These are phyloP conservation scores for Diadumene lineata DNA, from an alignment of 92 coral and sea anemone species.

Conservation along the genomic window DNA sequence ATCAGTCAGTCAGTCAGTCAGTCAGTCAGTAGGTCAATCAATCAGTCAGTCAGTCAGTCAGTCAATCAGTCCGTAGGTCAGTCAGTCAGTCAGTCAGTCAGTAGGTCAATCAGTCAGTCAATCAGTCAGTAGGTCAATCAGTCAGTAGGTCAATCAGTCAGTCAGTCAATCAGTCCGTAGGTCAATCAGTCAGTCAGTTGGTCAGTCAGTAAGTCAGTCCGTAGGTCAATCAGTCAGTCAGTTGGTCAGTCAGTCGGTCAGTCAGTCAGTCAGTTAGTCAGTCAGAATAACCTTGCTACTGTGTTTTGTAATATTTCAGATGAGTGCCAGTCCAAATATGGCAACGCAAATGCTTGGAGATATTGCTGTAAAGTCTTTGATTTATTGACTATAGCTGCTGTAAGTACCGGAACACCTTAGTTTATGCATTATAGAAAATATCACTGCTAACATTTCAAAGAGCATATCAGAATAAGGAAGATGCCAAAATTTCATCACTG, in stretches of 20 bases:
- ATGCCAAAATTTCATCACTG: too few species aligned
- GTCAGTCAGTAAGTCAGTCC: background rate
- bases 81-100: constrained; percentile 32
- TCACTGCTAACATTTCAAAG: background rate
- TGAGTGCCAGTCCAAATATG: constrained; percentile 98
- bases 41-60: background rate
- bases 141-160: background rate
- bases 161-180: constrained; percentile 24
- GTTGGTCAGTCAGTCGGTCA: background rate
- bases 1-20: background rate
- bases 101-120: background rate
- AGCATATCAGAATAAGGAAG: too few species aligned
- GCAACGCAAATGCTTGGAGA: constrained; percentile 99
- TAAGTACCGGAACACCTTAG: constrained; percentile 34
- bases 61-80: background rate
- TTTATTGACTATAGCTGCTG: constrained; percentile 94
- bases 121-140: background rate
- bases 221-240: background rate
- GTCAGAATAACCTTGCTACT: too few species aligned
- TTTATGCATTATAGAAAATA: background rate
- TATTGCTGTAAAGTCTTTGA: constrained; percentile 97
- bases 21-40: background rate
- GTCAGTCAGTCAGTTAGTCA: background rate
- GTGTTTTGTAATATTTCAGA: constrained; percentile 37
- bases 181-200: background rate